phyloP scores from a whole-genome alignment of 2,797 vertebrate species.

The Hylomyscus alleni region DNA sequence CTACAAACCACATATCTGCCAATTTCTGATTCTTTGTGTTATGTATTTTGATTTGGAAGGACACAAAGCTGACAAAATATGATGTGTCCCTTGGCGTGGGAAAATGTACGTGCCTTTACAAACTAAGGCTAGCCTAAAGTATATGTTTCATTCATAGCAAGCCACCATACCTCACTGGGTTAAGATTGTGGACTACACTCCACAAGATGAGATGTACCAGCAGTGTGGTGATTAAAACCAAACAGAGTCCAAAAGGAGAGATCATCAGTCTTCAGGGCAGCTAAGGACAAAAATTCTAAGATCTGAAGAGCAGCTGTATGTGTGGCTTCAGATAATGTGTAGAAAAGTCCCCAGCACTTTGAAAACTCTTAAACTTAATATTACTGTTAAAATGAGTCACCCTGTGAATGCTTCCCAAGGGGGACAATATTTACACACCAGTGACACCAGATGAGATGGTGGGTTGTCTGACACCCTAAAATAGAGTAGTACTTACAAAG shows the following conservation, averaged over 20 bases:
- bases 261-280: not conserved
- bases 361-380: not conserved
- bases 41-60: constrained; percentile 69
- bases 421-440: constrained; percentile 32
- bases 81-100: not conserved
- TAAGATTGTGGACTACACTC: constrained; percentile 9
- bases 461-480: not conserved
- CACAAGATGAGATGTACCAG: constrained; percentile 31
- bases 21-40: constrained; percentile 67
- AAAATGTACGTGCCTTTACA: constrained; percentile 32
- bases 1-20: constrained; percentile 66
- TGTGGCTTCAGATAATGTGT: not conserved
- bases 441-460: not conserved
- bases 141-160: not conserved
- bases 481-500: not conserved
- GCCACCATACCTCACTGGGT: constrained; percentile 7
- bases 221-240: not conserved
- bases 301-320: not conserved
- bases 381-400: not conserved
- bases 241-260: not conserved
- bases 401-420: not conserved
- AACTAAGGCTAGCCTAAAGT: constrained; percentile 36
- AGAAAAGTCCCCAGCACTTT: not conserved
- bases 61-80: constrained; percentile 63
- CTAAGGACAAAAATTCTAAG: constrained; percentile 50